Percentiles rank a stretch among this genome's conserved stretches.
Evolutionary conservation across 2,797 vertebrate species (phyloP).

Genomic region (Moxostoma hubbsi): DNA sequence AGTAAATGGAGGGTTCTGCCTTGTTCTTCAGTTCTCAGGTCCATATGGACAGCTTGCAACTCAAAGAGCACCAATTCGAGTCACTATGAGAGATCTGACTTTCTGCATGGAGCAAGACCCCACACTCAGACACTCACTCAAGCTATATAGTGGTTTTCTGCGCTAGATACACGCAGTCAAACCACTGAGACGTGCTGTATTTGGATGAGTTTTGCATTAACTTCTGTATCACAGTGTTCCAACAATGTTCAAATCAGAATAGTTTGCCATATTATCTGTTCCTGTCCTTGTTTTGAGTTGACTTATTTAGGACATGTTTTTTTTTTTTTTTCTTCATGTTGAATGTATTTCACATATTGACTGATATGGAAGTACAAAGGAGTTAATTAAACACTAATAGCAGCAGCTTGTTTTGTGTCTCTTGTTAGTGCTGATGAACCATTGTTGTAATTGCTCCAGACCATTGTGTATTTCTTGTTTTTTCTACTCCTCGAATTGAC

Average conservation of each 20-base stretch:
- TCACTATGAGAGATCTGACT: slow-evolving; percentile 90
- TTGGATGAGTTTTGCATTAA: neutral
- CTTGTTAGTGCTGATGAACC: neutral
- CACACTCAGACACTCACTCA: slow-evolving; percentile 81
- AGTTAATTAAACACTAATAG: slow-evolving; percentile 21
- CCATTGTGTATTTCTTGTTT: neutral
- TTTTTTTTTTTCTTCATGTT: neutral
- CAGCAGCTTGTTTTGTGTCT: slow-evolving; percentile 3
- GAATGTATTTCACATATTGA: neutral
- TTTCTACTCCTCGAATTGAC: neutral
- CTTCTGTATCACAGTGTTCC: neutral
- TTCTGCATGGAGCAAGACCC: slow-evolving; percentile 93
- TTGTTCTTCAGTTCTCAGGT: slow-evolving; percentile 46
- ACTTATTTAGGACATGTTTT: too few species aligned
- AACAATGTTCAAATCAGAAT: neutral
- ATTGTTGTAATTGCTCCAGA: neutral
- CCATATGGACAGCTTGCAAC: slow-evolving; percentile 67
- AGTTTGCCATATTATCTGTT: neutral
- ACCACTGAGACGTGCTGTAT: neutral
- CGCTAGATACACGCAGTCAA: slow-evolving; percentile 63
- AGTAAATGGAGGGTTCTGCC: neutral
- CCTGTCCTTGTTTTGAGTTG: slow-evolving; percentile 2
- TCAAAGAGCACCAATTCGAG: slow-evolving; percentile 73
- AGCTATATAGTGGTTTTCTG: slow-evolving; percentile 87
- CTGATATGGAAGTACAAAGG: neutral